Evolutionary conservation across 2,888 invertebrate species (phyloP).

Genomic region (Stenotaenia linearis): DNA sequence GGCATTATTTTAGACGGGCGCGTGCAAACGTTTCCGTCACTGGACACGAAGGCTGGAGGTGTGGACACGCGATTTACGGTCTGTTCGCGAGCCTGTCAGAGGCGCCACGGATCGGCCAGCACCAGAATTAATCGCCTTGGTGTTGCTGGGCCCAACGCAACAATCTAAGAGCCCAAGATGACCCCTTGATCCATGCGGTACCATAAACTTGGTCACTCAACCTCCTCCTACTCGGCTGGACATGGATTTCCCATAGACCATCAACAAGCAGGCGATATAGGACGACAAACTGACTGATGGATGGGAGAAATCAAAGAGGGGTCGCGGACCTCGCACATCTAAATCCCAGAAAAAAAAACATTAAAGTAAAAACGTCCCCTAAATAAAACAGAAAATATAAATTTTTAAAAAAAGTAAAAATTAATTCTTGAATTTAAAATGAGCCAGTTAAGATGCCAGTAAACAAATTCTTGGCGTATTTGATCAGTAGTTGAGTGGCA

Average conservation of each 20-base stretch:
- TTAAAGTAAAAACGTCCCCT: too few relatives aligned
- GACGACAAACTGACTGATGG: neutral
- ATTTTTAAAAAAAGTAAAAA: neutral
- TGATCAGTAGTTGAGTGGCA: conserved; percentile 20
- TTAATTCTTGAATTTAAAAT: too few relatives aligned
- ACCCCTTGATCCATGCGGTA: conserved; percentile 30
- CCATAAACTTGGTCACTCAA: conserved; percentile 29
- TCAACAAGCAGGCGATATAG: neutral
- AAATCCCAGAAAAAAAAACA: neutral
- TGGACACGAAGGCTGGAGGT: neutral
- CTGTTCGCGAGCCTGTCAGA: neutral
- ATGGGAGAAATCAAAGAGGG: neutral
- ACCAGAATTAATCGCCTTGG: neutral
- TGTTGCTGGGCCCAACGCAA: conserved; percentile 28
- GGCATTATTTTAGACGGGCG: neutral
- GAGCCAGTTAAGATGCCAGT: neutral
- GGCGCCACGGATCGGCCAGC: neutral
- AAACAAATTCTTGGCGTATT: neutral
- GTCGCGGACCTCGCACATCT: neutral
- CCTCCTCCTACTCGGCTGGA: neutral
- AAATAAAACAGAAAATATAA: too few relatives aligned
- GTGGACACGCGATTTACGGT: neutral
- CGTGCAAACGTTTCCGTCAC: neutral
- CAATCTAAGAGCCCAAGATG: conserved; percentile 32
- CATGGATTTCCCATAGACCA: neutral